Conservation (phyloP, 2,888 invertebrate genomes). For the Galeruca laticollis region DNA sequence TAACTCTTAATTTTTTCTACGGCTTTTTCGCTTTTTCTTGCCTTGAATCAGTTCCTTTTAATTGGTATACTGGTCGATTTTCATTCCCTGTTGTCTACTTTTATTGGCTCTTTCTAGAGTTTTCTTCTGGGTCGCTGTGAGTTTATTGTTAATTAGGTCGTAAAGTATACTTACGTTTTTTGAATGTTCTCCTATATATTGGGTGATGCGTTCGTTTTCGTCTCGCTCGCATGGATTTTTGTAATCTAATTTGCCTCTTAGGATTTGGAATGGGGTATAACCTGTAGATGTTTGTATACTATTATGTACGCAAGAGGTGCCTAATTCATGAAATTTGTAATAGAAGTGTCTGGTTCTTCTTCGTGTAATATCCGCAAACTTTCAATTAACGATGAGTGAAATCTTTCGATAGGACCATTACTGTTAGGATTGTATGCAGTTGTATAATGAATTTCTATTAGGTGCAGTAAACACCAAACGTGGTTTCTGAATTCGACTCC, state of each 20-base stretch:
- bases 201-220: too few species aligned
- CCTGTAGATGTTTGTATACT: constrained; percentile 17
- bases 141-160: neutral
- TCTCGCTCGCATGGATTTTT: too few species aligned
- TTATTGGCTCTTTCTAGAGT: constrained; percentile 5
- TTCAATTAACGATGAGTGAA: too few species aligned
- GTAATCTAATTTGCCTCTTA: constrained; percentile 24
- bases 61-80: constrained; percentile 11
- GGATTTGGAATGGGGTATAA: constrained; percentile 26
- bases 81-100: constrained; percentile 7
- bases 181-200: constrained; percentile 2
- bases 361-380: too few species aligned
- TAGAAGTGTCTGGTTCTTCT: too few species aligned
- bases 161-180: constrained; percentile 6
- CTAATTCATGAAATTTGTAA: constrained; percentile 14
- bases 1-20: constrained; percentile 8
- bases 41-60: neutral
- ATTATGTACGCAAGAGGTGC: too few species aligned
- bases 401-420: too few species aligned
- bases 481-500: too few species aligned
- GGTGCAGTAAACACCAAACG: too few species aligned
- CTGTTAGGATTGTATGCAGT: too few species aligned
- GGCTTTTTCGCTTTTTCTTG: constrained; percentile 9
- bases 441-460: too few species aligned
- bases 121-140: constrained; percentile 5